phyloP scores from a whole-genome alignment of 2,113 vertebrate species.

The Psilopogon haemacephalus region DNA sequence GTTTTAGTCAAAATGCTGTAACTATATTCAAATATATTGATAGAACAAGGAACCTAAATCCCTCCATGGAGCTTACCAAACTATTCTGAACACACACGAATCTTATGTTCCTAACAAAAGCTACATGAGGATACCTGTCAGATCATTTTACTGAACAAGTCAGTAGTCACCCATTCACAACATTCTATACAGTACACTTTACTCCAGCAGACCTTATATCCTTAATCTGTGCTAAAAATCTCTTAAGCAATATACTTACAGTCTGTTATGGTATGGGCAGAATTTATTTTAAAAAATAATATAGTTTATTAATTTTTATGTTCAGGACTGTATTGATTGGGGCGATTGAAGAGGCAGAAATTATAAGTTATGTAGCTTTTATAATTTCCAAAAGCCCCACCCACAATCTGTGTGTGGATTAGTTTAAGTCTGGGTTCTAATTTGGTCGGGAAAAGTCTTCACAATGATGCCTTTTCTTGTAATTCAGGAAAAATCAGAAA shows the following conservation, averaged over 20 bases:
- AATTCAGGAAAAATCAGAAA: too few species aligned
- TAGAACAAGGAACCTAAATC: background rate
- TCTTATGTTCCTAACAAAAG: background rate
- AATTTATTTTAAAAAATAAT: too few species aligned
- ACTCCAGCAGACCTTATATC: background rate
- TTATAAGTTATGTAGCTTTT: too few species aligned
- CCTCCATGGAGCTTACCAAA: background rate
- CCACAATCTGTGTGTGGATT: too few species aligned
- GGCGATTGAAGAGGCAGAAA: too few species aligned
- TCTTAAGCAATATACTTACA: background rate
- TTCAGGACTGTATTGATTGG: too few species aligned
- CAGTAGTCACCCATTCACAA: background rate
- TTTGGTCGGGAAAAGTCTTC: too few species aligned
- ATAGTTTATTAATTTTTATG: too few species aligned
- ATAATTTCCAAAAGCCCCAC: too few species aligned
- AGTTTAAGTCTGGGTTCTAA: too few species aligned
- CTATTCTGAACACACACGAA: background rate
- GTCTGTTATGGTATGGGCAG: too few species aligned
- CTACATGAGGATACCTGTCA: fast-evolving
- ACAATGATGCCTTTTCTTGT: too few species aligned
- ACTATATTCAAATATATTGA: background rate
- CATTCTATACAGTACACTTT: background rate
- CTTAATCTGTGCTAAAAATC: background rate
- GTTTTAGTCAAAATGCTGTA: background rate
- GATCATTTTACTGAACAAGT: background rate